A percentile compares a stretch with the other conserved stretches of the same genome.
Conservation (phyloP, 2,888 invertebrate genomes). For the Drosophila melanocephala region DNA sequence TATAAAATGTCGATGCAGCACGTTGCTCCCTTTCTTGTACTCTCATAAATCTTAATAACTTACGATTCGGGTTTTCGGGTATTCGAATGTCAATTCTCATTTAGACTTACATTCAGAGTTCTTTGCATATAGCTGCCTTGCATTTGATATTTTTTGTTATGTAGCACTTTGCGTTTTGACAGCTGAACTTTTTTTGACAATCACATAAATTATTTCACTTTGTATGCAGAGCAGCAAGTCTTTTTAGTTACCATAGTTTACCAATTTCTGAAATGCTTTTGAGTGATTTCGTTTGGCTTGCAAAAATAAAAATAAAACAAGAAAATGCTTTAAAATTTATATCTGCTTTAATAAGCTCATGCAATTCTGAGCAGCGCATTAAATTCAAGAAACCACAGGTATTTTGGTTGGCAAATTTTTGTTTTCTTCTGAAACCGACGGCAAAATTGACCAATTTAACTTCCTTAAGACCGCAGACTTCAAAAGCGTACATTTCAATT, state of each 20-base stretch:
- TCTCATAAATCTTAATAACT: slow-evolving; percentile 60
- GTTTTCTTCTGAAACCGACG: background rate
- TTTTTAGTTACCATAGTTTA: slow-evolving; percentile 19
- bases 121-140: slow-evolving; percentile 3
- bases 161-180: slow-evolving; percentile 49
- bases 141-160: slow-evolving; percentile 31
- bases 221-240: background rate
- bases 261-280: slow-evolving; percentile 39
- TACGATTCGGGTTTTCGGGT: slow-evolving; percentile 40
- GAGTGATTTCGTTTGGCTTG: slow-evolving; percentile 10
- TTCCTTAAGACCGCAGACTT: background rate
- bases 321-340: background rate
- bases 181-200: slow-evolving; percentile 36
- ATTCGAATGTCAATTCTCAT: slow-evolving; percentile 34
- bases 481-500: background rate
- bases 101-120: slow-evolving; percentile 33
- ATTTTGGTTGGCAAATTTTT: background rate
- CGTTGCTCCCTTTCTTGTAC: background rate
- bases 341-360: background rate
- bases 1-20: slow-evolving; percentile 11
- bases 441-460: background rate
- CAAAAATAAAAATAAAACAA: background rate
- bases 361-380: background rate
- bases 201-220: slow-evolving; percentile 45
- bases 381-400: background rate